Evolutionary conservation across 1,140 invertebrate species (phyloP).

Genomic region (Nephila pilipes): DNA sequence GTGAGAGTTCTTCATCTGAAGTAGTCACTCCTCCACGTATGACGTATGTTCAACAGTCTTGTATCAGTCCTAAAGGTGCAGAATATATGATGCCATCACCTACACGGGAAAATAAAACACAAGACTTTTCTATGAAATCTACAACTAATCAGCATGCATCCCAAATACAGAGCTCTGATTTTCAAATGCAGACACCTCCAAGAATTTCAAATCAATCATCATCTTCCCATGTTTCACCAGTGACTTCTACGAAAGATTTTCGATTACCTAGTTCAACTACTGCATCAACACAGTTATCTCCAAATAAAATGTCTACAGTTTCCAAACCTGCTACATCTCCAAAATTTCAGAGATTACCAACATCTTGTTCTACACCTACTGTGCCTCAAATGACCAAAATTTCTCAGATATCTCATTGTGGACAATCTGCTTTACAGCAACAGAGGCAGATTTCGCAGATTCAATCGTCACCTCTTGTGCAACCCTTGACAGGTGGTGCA

Average conservation of each 20-base stretch:
- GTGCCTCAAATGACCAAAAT: conserved; percentile 51
- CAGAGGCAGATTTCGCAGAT: conserved; percentile 55
- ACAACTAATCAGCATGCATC: conserved; percentile 64
- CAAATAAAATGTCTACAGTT: conserved; percentile 48
- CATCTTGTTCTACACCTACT: conserved; percentile 46
- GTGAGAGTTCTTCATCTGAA: conserved; percentile 40
- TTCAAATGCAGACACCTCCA: conserved; percentile 67
- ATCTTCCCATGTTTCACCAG: conserved; percentile 62
- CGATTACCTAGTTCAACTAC: conserved; percentile 23
- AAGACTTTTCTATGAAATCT: conserved; percentile 62
- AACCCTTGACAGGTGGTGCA: conserved; percentile 42
- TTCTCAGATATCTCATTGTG: conserved; percentile 53
- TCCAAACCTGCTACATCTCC: conserved; percentile 26
- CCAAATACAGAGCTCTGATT: conserved; percentile 54
- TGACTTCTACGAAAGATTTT: conserved; percentile 53
- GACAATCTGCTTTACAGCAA: conserved; percentile 58
- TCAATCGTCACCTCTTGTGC: conserved; percentile 31
- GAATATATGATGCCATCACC: conserved; percentile 65
- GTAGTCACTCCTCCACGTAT: conserved; percentile 32
- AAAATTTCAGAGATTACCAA: conserved; percentile 67
- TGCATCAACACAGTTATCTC: conserved; percentile 50
- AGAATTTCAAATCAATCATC: conserved; percentile 40
- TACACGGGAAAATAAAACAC: conserved; percentile 60
- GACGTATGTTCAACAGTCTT: conserved; percentile 48
- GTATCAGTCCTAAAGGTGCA: conserved; percentile 65